These are phyloP conservation scores for Columbina picui DNA, from an alignment of 2,113 vertebrate species.

Conservation along the genomic window DNA sequence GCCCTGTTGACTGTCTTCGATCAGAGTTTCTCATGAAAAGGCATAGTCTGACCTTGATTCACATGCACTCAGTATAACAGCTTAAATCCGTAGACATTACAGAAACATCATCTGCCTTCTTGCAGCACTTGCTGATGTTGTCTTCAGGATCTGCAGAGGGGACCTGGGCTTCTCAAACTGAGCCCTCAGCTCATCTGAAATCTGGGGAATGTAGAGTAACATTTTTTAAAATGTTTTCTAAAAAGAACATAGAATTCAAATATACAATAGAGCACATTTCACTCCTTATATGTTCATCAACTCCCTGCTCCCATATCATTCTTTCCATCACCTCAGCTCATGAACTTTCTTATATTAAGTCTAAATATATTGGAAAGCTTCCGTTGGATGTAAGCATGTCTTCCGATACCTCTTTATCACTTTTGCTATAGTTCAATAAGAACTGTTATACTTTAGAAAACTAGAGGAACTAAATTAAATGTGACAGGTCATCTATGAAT, in stretches of 20 bases:
- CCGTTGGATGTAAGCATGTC: not conserved
- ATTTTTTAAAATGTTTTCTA: not conserved
- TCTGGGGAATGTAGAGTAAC: not conserved
- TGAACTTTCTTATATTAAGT: not conserved
- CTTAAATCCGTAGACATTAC: not conserved
- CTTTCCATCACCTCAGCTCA: not conserved
- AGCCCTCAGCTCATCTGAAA: not conserved
- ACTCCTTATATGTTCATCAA: not conserved
- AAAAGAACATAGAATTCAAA: not conserved
- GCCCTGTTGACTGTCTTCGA: not conserved
- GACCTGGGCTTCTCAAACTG: not conserved
- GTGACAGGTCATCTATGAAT: not conserved
- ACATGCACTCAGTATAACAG: not conserved
- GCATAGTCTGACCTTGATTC: not conserved
- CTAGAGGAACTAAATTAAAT: not conserved
- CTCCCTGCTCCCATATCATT: not conserved
- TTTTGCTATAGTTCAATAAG: not conserved
- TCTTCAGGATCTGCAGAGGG: not conserved
- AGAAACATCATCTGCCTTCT: not conserved
- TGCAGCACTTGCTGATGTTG: not conserved
- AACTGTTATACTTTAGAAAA: not conserved
- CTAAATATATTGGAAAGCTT: not conserved
- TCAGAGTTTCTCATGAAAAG: not conserved
- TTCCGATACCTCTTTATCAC: not conserved
- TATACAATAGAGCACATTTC: not conserved